Evolutionary conservation across 2,797 vertebrate species (phyloP).

Genomic region (Epinephelus awoara): DNA sequence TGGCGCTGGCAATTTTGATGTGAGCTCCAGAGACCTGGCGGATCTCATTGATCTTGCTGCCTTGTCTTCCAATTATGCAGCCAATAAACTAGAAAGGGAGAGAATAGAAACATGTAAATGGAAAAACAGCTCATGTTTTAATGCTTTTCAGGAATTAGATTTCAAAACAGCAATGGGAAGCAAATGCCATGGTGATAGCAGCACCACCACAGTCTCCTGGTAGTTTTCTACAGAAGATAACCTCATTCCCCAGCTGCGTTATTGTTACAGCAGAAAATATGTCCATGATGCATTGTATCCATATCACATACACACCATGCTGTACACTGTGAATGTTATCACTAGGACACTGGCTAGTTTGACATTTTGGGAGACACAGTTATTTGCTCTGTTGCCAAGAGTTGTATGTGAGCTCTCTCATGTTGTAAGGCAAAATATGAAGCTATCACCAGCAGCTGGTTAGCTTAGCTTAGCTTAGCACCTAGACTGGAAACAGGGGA

Average conservation of each 20-base stretch:
- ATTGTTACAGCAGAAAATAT: constrained; percentile 12
- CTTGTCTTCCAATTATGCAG: constrained; percentile 98
- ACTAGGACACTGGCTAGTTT: background rate
- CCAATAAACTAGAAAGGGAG: constrained; percentile 90
- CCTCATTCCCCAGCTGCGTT: background rate
- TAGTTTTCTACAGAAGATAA: background rate
- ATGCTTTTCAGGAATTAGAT: constrained; percentile 46
- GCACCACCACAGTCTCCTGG: background rate
- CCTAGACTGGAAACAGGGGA: no score
- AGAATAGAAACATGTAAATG: constrained; percentile 63
- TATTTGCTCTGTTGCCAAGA: background rate
- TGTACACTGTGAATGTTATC: background rate
- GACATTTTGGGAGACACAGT: constrained; percentile 2
- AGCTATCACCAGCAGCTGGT: background rate
- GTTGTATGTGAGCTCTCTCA: background rate
- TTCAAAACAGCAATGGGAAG: constrained; percentile 29
- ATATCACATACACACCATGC: background rate
- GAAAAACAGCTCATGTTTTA: constrained; percentile 47
- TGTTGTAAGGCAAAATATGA: background rate
- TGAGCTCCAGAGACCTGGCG: constrained; percentile 97
- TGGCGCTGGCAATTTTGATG: constrained; percentile 96
- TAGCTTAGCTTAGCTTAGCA: constrained; percentile 26
- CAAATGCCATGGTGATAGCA: background rate
- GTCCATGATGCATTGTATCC: background rate
- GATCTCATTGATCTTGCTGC: constrained; percentile 98